These are phyloP conservation scores for Cryptocheilus praepositus DNA, from an alignment of 2,888 invertebrate species.

Conservation along the genomic window DNA sequence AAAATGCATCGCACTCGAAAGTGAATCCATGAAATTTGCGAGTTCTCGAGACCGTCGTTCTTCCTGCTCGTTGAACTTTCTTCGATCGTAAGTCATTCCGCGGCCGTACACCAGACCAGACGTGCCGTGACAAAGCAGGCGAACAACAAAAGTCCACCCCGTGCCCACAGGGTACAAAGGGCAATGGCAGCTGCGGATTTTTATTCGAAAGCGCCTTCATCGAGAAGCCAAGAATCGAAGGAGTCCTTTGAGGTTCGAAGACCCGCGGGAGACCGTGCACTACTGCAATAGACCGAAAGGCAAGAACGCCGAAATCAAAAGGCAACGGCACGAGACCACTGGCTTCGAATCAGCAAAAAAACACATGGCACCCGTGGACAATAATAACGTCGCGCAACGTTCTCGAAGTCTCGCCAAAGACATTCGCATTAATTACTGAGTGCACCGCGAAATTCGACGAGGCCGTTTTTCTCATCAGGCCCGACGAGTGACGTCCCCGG, in stretches of 20 bases:
- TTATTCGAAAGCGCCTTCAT: constrained; percentile 54
- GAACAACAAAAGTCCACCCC: constrained; percentile 64
- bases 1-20: too few relatives aligned
- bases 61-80: constrained; percentile 40
- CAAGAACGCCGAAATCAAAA: constrained; percentile 25
- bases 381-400: too few relatives aligned
- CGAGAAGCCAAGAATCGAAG: constrained; percentile 37
- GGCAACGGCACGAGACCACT: constrained; percentile 31
- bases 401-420: too few relatives aligned
- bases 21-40: too few relatives aligned
- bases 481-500: background rate
- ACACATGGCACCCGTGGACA: too few relatives aligned
- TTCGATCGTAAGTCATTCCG: constrained; percentile 57
- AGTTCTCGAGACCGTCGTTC: background rate
- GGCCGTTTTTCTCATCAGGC: too few relatives aligned
- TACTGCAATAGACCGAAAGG: constrained; percentile 16
- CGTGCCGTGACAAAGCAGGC: constrained; percentile 47
- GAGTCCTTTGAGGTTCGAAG: constrained; percentile 39
- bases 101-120: constrained; percentile 28
- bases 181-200: constrained; percentile 61
- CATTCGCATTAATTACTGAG: too few relatives aligned
- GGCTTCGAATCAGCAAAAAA: constrained; percentile 27
- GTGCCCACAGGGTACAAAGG: constrained; percentile 54
- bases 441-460: too few relatives aligned
- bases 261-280: constrained; percentile 41